A percentile compares a stretch with the other conserved stretches of the same genome.
These are phyloP conservation scores for Tetragonisca angustula DNA, from an alignment of 2,888 invertebrate species.

Conservation along the genomic window DNA sequence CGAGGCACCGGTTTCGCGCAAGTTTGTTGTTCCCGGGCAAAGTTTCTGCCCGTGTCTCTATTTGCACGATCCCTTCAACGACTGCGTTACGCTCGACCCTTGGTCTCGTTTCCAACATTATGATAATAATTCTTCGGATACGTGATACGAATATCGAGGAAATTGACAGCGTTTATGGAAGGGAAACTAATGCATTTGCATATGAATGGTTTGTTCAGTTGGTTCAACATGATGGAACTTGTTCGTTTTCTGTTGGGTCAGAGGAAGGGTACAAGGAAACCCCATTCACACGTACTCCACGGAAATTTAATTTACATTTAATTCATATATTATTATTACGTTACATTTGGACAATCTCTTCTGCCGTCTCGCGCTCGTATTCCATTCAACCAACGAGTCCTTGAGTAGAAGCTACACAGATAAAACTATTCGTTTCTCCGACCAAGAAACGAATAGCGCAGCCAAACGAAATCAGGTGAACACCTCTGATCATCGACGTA, in stretches of 20 bases:
- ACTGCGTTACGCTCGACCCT: constrained; percentile 24
- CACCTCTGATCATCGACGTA: background rate
- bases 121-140: constrained; percentile 6
- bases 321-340: no score
- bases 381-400: no score
- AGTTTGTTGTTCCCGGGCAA: constrained; percentile 34
- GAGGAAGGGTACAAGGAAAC: no score
- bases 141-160: background rate
- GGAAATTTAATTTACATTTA: no score
- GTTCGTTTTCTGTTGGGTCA: background rate
- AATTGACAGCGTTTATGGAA: background rate
- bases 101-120: background rate
- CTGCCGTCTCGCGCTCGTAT: no score
- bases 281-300: no score
- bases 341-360: no score
- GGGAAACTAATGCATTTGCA: background rate
- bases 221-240: background rate
- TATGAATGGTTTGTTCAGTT: background rate
- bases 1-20: constrained; percentile 9
- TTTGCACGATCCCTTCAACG: constrained; percentile 33
- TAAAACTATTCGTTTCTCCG: background rate
- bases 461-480: background rate
- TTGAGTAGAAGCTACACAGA: no score
- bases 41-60: constrained; percentile 39
- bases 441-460: background rate